Conservation (phyloP, 2,797 vertebrate species). For the Dendrocincla fuliginosa region DNA sequence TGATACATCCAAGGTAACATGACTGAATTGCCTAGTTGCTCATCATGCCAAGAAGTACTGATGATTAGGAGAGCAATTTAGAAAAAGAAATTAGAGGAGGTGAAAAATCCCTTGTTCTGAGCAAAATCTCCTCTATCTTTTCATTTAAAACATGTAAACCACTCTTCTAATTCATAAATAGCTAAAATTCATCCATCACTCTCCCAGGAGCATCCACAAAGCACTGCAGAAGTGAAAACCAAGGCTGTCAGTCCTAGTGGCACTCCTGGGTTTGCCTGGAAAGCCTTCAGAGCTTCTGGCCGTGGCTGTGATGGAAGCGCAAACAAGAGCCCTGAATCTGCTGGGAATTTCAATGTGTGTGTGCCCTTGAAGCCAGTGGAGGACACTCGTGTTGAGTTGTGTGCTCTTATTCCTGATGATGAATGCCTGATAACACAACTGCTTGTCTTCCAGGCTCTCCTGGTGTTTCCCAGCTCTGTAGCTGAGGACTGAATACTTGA, state of each 20-base stretch:
- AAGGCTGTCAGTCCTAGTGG: not conserved
- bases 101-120: not conserved
- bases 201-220: not conserved
- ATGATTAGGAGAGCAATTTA: not conserved
- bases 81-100: not conserved
- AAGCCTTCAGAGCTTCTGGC: not conserved
- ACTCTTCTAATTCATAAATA: not conserved
- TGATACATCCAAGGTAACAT: not conserved
- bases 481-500: not conserved
- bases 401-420: not conserved
- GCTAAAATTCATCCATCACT: not conserved
- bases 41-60: not conserved
- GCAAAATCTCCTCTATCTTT: not conserved
- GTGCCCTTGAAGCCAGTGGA: slow-evolving; percentile 39
- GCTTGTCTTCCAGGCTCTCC: not conserved
- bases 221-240: not conserved
- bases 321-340: not conserved
- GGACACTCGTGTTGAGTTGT: slow-evolving; percentile 2
- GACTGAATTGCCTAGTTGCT: not conserved
- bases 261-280: not conserved
- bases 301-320: not conserved
- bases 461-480: not conserved
- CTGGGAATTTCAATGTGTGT: not conserved
- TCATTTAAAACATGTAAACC: not conserved
- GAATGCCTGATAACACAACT: not conserved